A percentile compares a stretch with the other conserved stretches of the same genome.
Evolutionary conservation across 2,113 vertebrate species (phyloP).

Genomic region (Setophaga petechia): DNA sequence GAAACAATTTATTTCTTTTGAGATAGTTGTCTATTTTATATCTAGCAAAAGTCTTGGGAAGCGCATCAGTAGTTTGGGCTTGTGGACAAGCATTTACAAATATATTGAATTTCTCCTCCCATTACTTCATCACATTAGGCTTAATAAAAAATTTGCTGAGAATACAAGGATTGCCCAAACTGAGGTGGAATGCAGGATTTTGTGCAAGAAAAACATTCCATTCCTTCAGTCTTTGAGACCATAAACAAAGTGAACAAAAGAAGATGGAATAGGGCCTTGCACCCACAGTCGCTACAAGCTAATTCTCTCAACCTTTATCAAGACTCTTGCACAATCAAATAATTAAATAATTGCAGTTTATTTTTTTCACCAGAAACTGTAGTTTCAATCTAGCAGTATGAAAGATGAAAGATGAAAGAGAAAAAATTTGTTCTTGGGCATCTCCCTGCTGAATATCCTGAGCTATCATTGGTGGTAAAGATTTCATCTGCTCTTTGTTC

Average conservation of each 20-base stretch:
- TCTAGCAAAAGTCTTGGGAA: neutral
- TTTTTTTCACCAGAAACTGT: neutral
- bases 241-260: neutral
- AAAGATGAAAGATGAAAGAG: neutral
- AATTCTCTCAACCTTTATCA: neutral
- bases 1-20: neutral
- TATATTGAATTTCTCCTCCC: neutral
- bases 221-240: neutral
- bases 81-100: neutral
- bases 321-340: neutral
- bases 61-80: neutral
- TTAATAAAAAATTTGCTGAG: neutral
- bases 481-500: neutral
- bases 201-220: neutral
- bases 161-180: neutral
- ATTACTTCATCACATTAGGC: neutral
- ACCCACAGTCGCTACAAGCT: neutral
- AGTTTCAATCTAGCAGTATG: neutral
- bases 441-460: neutral
- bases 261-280: neutral
- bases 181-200: neutral
- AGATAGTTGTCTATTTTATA: neutral
- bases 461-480: neutral
- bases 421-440: neutral
- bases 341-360: neutral